These are phyloP conservation scores for Thalpophila matura DNA, from an alignment of 2,888 invertebrate genomes.

Conservation along the genomic window DNA sequence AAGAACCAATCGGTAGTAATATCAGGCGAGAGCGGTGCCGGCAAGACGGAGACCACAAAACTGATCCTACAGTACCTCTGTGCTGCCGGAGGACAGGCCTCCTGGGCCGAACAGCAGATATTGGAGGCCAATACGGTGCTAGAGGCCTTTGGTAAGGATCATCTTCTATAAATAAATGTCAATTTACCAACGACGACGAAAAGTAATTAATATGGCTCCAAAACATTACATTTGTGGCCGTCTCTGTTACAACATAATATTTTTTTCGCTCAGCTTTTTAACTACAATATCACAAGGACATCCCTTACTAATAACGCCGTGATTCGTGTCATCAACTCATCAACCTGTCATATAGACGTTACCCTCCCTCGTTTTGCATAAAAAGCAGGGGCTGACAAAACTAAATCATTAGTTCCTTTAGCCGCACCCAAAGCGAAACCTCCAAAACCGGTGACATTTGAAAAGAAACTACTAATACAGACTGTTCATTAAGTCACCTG, in stretches of 20 bases:
- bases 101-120: constrained; percentile 99
- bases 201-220: too few species aligned
- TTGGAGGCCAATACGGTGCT: constrained; percentile 98
- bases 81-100: constrained; percentile 93
- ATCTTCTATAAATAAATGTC: background rate
- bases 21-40: constrained; percentile 98
- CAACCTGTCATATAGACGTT: constrained; percentile 44
- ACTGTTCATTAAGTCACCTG: too few species aligned
- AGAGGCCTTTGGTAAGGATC: constrained; percentile 96
- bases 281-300: constrained; percentile 7
- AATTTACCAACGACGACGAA: too few species aligned
- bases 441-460: background rate
- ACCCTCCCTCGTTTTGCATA: constrained; percentile 37
- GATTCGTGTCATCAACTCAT: constrained; percentile 37
- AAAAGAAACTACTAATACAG: background rate
- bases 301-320: constrained; percentile 30
- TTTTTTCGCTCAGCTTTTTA: too few species aligned
- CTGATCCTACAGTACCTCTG: constrained; percentile 97
- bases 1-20: constrained; percentile 96
- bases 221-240: too few species aligned
- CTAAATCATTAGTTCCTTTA: constrained; percentile 26
- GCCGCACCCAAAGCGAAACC: constrained; percentile 22
- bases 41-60: constrained; percentile 98
- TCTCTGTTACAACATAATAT: too few species aligned
- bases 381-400: constrained; percentile 43